Evolutionary conservation across 2,797 vertebrate species (phyloP).

Genomic region (Luscinia luscinia): DNA sequence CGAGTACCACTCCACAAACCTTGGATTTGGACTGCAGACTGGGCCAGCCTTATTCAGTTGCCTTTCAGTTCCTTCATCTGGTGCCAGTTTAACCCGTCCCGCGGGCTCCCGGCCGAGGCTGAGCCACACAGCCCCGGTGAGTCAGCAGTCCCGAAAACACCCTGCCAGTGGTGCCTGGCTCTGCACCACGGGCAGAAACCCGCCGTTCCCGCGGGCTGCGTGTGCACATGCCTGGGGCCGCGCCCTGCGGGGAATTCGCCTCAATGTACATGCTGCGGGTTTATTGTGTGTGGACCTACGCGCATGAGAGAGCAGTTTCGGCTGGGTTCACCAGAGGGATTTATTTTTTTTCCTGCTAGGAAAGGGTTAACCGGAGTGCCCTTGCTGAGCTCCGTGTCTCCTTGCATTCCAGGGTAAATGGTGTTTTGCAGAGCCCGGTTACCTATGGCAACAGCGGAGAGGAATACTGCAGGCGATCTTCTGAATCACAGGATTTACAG

Average conservation of each 20-base stretch:
- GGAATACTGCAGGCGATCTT: conserved; percentile 78
- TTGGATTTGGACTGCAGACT: not conserved
- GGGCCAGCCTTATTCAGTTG: not conserved
- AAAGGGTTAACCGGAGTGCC: conserved; percentile 80
- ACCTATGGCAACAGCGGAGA: conserved; percentile 81
- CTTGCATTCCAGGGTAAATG: conserved; percentile 86
- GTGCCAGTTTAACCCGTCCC: not conserved
- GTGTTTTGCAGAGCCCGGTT: conserved; percentile 83
- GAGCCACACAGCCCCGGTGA: not conserved
- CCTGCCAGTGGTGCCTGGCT: accelerated
- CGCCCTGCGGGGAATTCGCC: not conserved
- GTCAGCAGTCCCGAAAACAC: not conserved
- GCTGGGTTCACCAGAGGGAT: not conserved
- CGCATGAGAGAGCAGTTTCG: not conserved
- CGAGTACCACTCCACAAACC: not conserved
- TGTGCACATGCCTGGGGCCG: not conserved
- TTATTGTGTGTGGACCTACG: not conserved
- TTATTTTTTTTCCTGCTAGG: not conserved
- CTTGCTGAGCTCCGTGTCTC: conserved; percentile 74
- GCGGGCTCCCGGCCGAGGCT: not conserved
- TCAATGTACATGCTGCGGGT: accelerated
- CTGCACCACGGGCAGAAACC: accelerated
- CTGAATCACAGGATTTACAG: conserved; percentile 78
- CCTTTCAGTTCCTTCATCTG: not conserved
- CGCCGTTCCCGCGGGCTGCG: accelerated